Percentiles rank a stretch among this genome's conserved stretches.
Evolutionary conservation across 2,888 invertebrate genomes (phyloP).

Genomic region (Drosophila mercatorum): DNA sequence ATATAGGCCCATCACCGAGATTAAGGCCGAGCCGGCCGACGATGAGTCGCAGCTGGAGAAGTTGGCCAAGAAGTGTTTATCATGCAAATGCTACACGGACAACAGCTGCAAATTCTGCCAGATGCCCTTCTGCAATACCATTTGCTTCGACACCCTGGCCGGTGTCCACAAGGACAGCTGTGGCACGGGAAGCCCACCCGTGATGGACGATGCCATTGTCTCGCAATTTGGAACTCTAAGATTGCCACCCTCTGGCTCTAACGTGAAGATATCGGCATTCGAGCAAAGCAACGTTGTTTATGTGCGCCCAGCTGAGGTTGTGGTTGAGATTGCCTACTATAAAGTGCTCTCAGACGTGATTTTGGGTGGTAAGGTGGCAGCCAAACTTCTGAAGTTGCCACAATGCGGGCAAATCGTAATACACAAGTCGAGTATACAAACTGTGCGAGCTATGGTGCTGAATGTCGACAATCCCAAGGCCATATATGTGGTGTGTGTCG

Average conservation of each 20-base stretch:
- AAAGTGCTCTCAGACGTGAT: constrained; percentile 63
- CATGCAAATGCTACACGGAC: constrained; percentile 46
- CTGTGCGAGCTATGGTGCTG: constrained; percentile 79
- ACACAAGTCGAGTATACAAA: constrained; percentile 65
- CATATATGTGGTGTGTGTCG: constrained; percentile 79
- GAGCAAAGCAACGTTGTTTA: constrained; percentile 80
- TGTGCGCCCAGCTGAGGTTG: constrained; percentile 74
- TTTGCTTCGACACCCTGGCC: constrained; percentile 70
- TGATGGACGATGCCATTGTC: constrained; percentile 9
- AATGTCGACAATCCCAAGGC: constrained; percentile 61
- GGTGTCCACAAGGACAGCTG: constrained; percentile 39
- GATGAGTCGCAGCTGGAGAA: constrained; percentile 1
- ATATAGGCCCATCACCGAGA: constrained; percentile 10
- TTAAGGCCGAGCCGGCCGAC: background rate
- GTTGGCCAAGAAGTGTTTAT: constrained; percentile 31
- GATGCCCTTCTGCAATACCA: constrained; percentile 73
- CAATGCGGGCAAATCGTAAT: constrained; percentile 77
- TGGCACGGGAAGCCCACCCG: constrained; percentile 8
- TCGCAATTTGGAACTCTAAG: constrained; percentile 11
- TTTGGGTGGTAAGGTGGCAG: constrained; percentile 48
- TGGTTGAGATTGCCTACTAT: constrained; percentile 69
- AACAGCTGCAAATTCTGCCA: constrained; percentile 48
- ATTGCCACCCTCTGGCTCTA: constrained; percentile 67
- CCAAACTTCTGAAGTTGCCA: constrained; percentile 63
- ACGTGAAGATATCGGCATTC: constrained; percentile 78